Evolutionary conservation across 37 sponge, comb jelly and placozoan species (phyloP), one percentile per base, ranked within the genome.

Genomic region (Geodia barretti): DNA sequence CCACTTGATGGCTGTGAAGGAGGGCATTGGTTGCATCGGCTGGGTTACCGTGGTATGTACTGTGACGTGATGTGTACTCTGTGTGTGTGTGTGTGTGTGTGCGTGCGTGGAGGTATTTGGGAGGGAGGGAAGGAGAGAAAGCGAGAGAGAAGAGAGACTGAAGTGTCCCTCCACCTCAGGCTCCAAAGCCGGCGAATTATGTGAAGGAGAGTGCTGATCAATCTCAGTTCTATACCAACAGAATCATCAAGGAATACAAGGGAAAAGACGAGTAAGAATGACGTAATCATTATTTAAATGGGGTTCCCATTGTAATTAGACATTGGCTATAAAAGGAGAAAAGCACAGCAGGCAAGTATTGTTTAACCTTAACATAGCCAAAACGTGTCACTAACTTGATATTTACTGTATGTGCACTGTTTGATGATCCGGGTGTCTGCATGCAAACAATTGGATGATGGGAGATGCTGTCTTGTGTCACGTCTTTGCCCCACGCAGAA

Each of bases 221-320:
- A 31, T 80, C 88, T n/a, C 83, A 73, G 38, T 98, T 98, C 73
- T 98, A 98, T 89, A 74, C 83, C 38, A 96, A 96, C 81, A 72
- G 95, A 26, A 88, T 98, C 32, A 68, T 93, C 70, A 95, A 91
- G 82, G 98, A 95, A 23, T 92, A 75, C 76, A 95, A 97, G 74
- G 93, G 86, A 40, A 93, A 98, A 64, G 86, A 89, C 35, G 85
- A 79, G 93, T 93, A 76, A 87, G 96, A n/a, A n/a, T n/a, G n/a
- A n/a, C n/a, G 43, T 14, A 4, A 34, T n/a, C n/a, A n/a, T n/a
- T n/a, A n/a, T n/a, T 28, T 36, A 19, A 4, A 35, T 26, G 23
- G 29, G 61, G 26, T 72, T 24, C 17, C 34, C 34, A 74, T 25
- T 74, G 14, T 20, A 74, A 19, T 40, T 24, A 39, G 20, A 17